Evolutionary conservation across 2,888 invertebrate species (phyloP).

Genomic region (Gryllus longicercus): DNA sequence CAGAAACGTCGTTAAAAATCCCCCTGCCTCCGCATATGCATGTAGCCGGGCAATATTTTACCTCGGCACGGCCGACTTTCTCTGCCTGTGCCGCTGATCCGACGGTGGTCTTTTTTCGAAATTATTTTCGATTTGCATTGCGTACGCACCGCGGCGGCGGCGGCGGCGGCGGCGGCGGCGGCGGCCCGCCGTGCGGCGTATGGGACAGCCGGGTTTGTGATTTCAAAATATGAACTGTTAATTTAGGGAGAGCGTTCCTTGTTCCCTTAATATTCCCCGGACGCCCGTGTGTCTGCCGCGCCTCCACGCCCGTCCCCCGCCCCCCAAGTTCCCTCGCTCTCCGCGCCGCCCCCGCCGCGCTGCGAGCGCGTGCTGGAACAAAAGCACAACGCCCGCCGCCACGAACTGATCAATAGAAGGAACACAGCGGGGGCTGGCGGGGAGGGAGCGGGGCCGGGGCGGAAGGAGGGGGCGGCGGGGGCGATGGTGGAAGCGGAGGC

Average conservation of each 20-base stretch:
- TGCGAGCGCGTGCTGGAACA: neutral
- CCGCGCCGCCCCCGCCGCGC: neutral
- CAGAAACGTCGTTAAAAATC: constrained; percentile 8
- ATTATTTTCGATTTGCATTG: constrained; percentile 17
- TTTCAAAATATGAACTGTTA: constrained; percentile 33
- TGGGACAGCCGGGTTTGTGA: neutral
- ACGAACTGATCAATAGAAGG: neutral
- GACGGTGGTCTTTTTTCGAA: constrained; percentile 7
- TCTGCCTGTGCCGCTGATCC: neutral
- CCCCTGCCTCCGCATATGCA: constrained; percentile 11
- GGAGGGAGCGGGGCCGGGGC: no score
- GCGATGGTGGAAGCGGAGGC: no score
- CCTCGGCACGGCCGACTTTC: neutral
- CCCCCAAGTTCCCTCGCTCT: neutral
- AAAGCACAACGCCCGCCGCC: constrained; percentile 1
- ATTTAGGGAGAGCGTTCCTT: constrained; percentile 28
- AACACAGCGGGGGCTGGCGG: no score
- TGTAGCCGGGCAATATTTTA: constrained; percentile 7
- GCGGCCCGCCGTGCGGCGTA: neutral
- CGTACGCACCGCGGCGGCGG: neutral
- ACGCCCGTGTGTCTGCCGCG: constrained; percentile 21
- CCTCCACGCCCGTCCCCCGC: constrained; percentile 11
- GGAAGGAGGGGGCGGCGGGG: no score
- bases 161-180: neutral
- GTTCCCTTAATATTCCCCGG: constrained; percentile 29